Conservation (phyloP, 2,888 invertebrate genomes). For the Sesia apiformis region DNA sequence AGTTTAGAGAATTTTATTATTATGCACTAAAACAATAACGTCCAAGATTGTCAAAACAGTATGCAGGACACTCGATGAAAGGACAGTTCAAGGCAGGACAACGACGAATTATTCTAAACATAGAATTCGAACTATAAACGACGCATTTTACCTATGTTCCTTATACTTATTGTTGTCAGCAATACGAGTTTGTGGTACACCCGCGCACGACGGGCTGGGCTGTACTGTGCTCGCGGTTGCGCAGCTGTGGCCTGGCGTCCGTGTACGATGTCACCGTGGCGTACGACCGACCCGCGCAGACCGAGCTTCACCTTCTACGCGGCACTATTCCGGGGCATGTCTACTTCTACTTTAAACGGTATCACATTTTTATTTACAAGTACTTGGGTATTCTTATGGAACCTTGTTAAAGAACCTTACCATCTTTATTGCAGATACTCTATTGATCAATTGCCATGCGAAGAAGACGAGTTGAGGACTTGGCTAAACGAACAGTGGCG, state of each 20-base stretch:
- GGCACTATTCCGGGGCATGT: slow-evolving; percentile 84
- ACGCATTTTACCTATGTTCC: no score
- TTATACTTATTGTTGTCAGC: slow-evolving; percentile 23
- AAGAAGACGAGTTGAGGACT: slow-evolving; percentile 69
- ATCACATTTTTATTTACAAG: no score
- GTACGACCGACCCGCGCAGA: slow-evolving; percentile 85
- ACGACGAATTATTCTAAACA: no score
- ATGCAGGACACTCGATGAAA: no score
- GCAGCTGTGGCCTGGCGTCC: slow-evolving; percentile 78
- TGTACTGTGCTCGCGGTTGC: slow-evolving; percentile 72
- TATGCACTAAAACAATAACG: no score
- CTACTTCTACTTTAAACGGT: slow-evolving; percentile 84
- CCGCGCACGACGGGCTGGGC: slow-evolving; percentile 89
- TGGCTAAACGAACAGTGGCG: slow-evolving; percentile 81
- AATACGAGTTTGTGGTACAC: slow-evolving; percentile 85
- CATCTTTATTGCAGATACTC: slow-evolving; percentile 69
- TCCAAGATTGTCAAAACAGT: no score
- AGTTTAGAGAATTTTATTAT: no score
- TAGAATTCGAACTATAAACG: no score
- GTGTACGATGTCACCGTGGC: slow-evolving; percentile 92
- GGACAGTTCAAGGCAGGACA: no score
- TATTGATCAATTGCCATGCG: slow-evolving; percentile 71
- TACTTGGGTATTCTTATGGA: no score
- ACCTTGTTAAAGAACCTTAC: no score
- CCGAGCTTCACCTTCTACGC: slow-evolving; percentile 79